Evolutionary conservation across 2,113 vertebrate species (phyloP).

Genomic region (Mus pahari): DNA sequence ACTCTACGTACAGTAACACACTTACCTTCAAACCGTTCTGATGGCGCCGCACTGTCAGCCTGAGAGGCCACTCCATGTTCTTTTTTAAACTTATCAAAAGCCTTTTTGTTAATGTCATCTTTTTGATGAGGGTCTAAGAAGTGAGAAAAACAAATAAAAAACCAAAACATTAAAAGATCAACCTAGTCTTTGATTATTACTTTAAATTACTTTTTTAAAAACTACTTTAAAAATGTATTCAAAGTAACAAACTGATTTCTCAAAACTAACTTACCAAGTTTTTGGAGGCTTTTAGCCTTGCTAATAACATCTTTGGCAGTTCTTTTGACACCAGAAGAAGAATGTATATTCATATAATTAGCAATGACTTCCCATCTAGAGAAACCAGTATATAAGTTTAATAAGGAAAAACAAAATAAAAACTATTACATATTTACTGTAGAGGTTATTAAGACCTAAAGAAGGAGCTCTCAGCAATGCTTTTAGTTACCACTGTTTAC

Average conservation of each 20-base stretch:
- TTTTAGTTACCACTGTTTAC: neutral
- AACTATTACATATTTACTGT: slow-evolving; percentile 15
- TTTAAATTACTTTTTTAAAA: neutral
- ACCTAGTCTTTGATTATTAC: slow-evolving; percentile 47
- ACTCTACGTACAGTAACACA: neutral
- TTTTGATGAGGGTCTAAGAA: slow-evolving; percentile 94
- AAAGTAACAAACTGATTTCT: slow-evolving; percentile 58
- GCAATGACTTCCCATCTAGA: slow-evolving; percentile 98
- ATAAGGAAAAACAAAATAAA: neutral
- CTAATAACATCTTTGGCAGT: slow-evolving; percentile 98
- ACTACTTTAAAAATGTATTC: slow-evolving; percentile 46
- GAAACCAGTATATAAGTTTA: neutral
- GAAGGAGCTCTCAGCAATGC: neutral
- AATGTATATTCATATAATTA: slow-evolving; percentile 99
- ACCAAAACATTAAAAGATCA: neutral
- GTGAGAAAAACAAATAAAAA: neutral
- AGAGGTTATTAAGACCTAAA: neutral
- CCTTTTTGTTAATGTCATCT: slow-evolving; percentile 98
- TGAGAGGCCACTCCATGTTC: slow-evolving; percentile 93
- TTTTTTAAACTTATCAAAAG: slow-evolving; percentile 99
- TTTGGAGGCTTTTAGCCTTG: slow-evolving; percentile 98
- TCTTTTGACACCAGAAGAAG: slow-evolving; percentile 93
- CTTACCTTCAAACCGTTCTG: slow-evolving; percentile 95
- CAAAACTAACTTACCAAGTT: slow-evolving; percentile 90
- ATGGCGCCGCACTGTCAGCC: slow-evolving; percentile 94